phyloP scores from a whole-genome alignment of 2,888 invertebrate genomes.

The Dolomedes plantarius region DNA sequence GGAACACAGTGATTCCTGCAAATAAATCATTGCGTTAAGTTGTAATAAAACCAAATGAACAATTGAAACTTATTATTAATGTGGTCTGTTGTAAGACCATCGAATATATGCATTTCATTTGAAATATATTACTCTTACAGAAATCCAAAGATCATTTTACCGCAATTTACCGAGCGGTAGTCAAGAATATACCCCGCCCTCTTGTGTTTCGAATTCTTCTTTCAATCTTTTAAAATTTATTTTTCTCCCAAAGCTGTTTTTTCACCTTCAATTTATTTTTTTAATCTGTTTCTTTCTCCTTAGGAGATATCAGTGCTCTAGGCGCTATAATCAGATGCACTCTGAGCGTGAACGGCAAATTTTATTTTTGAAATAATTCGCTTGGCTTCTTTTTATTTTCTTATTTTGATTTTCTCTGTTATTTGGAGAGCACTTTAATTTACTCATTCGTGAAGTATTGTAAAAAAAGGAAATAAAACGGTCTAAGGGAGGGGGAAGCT shows the following conservation, averaged over 20 bases:
- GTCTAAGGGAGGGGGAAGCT: constrained; percentile 11
- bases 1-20: too few species aligned
- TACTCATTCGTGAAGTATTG: constrained; percentile 44
- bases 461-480: constrained; percentile 28
- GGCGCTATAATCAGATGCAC: constrained; percentile 49
- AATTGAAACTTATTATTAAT: background rate
- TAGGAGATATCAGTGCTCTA: constrained; percentile 19
- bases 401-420: background rate
- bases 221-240: constrained; percentile 31
- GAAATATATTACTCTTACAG: background rate
- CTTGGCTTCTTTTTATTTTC: constrained; percentile 27
- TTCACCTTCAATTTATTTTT: constrained; percentile 19
- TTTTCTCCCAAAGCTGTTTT: constrained; percentile 5
- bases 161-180: constrained; percentile 7
- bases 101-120: background rate
- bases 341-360: constrained; percentile 35
- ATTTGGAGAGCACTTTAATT: constrained; percentile 40
- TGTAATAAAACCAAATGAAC: background rate
- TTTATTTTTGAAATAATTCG: constrained; percentile 51
- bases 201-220: constrained; percentile 1
- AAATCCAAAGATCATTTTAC: constrained; percentile 2
- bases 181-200: background rate
- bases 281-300: constrained; percentile 13
- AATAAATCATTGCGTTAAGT: background rate
- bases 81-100: background rate